Evolutionary conservation across 2,888 invertebrate species (phyloP), one percentile per base, ranked within the genome.

Genomic region (Pogonocherus hispidulus): DNA sequence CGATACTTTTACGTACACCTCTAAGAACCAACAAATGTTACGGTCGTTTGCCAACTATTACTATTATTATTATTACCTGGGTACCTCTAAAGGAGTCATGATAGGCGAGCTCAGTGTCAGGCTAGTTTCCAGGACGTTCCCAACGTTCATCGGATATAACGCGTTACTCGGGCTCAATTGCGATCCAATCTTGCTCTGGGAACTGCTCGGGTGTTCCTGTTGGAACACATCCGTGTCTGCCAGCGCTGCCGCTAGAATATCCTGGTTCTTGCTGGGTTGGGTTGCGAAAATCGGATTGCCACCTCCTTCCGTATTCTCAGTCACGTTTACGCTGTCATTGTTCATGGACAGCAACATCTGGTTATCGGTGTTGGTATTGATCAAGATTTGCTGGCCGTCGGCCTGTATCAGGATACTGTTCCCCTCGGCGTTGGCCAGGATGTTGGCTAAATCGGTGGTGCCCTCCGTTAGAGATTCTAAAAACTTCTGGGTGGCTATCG

Each of bases 71-170:
- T 27, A 27, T 27, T 27, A 27, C 27, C 27, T 41, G 3, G 93
- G 93, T 20, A 92, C 89, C 83, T 94, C 94, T 22, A 92, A 85
- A 0, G 94, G 92, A 1, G 94, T 92, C 94, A 94, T 94, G 60
- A 94, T 94, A 0, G 94, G 91, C 1, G 91, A 93, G 83, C 92
- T 93, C 80, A 93, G 90, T 14, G 94, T 86, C 3, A 92, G 87
- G 75, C 92, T 94, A 0, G 94, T 94, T 83, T 94, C 94, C 2
- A 91, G 89, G 0, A 93, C 92, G 71, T 90, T 89, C 66, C 91
- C 84, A 22, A 87, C 86, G 63, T 87, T 86, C 78, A 88, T 86
- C 69, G 90, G 87, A 84, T 90, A 86, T 16, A 92, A 86, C 44
- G 90, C 88, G 80, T 89, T 89, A 72, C 89, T 89, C 0, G 91